Conservation (phyloP, 2,113 vertebrate species). For the Vulpes lagopus region DNA sequence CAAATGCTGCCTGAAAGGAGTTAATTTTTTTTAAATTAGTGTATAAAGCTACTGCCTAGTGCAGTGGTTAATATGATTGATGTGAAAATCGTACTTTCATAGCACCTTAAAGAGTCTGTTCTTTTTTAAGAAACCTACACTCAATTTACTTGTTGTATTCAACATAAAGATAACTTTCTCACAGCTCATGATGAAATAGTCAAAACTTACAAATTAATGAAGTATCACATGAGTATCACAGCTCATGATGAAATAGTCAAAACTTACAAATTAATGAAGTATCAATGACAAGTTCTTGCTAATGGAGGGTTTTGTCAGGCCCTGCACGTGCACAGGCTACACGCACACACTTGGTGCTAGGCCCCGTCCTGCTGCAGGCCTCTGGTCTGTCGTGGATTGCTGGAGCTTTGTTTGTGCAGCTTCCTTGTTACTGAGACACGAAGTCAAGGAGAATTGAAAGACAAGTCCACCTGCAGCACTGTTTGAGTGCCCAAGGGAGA, state of each 20-base stretch:
- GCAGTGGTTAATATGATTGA: not conserved
- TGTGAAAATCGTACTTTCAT: not conserved
- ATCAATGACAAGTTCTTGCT: not conserved
- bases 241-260: not conserved
- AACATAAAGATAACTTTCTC: conserved; percentile 41
- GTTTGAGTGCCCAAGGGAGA: not conserved
- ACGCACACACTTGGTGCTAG: accelerated
- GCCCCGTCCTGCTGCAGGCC: not conserved
- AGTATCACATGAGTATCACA: not conserved
- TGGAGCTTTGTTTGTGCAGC: not conserved
- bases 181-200: not conserved
- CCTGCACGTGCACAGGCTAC: not conserved
- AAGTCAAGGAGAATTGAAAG: not conserved
- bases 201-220: not conserved
- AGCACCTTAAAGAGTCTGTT: not conserved
- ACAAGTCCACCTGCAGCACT: not conserved
- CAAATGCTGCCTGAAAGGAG: not conserved
- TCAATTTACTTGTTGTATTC: not conserved
- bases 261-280: not conserved
- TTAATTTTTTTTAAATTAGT: conserved; percentile 28
- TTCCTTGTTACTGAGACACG: not conserved
- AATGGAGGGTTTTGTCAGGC: not conserved
- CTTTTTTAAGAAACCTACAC: not conserved
- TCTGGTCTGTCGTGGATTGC: not conserved
- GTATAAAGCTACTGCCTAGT: not conserved